phyloP scores from a whole-genome alignment of 2,113 vertebrate species.

The Ondatra zibethicus region DNA sequence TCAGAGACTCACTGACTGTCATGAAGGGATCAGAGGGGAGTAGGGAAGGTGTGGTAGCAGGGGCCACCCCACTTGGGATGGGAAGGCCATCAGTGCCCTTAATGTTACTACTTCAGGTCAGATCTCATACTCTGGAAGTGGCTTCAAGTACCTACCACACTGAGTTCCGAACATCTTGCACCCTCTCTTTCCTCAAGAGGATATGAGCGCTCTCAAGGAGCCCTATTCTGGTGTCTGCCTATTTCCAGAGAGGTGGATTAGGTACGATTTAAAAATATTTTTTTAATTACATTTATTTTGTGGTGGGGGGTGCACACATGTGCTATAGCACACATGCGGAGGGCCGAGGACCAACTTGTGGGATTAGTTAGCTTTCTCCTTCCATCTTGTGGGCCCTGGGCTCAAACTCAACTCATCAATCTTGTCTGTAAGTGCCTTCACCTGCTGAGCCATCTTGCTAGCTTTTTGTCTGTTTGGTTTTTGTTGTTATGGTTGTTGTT shows the following conservation, averaged over 20 bases:
- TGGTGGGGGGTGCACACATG: neutral
- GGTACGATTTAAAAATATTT: neutral
- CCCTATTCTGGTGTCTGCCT: neutral
- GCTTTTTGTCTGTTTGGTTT: neutral
- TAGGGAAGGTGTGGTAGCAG: too few species aligned
- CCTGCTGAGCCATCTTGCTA: neutral
- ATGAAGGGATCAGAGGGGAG: neutral
- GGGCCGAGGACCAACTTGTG: neutral
- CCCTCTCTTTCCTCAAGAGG: neutral
- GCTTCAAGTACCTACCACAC: neutral
- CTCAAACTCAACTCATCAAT: neutral
- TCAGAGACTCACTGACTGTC: neutral
- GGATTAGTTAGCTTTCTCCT: neutral
- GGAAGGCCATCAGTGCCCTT: neutral
- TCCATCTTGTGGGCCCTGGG: neutral
- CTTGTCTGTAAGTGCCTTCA: neutral
- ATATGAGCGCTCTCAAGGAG: neutral
- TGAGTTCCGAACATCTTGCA: neutral
- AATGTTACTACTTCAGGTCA: neutral
- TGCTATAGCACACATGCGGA: neutral
- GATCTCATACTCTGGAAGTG: neutral
- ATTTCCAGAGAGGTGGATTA: neutral
- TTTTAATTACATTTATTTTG: neutral
- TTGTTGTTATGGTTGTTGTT: neutral
- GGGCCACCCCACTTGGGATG: neutral